Evolutionary conservation across 2,888 invertebrate species (phyloP).

Genomic region (Drosophila birchii): DNA sequence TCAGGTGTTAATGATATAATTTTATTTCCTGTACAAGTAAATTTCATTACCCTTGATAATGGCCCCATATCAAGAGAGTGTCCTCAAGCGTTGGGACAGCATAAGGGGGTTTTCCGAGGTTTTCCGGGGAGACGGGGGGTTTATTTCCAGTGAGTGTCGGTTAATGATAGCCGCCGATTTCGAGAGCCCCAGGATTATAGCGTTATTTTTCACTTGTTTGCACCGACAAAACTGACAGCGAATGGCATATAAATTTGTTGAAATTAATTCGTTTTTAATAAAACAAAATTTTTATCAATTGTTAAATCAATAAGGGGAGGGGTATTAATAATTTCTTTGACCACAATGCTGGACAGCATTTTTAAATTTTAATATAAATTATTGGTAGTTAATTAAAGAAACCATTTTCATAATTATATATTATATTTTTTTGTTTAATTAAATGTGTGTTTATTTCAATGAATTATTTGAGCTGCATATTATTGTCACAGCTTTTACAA

Average conservation of each 20-base stretch:
- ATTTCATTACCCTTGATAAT: conserved; percentile 80
- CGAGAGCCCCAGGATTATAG: conserved; percentile 37
- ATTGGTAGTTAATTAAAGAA: not conserved
- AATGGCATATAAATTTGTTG: conserved; percentile 11
- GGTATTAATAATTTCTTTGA: not conserved
- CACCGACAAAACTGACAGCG: conserved; percentile 19
- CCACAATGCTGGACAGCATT: not conserved
- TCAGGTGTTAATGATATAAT: conserved; percentile 80
- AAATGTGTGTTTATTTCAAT: too few species aligned
- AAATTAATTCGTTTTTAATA: conserved; percentile 16
- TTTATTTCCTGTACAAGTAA: conserved; percentile 76
- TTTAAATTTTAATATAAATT: not conserved
- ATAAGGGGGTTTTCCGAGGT: not conserved
- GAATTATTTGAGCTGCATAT: too few species aligned
- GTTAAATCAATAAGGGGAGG: not conserved
- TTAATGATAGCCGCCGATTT: conserved; percentile 63
- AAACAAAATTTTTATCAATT: conserved; percentile 3
- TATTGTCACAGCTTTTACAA: too few species aligned
- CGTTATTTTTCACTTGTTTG: conserved; percentile 22
- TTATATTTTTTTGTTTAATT: not conserved
- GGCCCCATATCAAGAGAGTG: conserved; percentile 42
- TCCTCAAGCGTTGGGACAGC: conserved; percentile 31
- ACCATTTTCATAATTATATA: not conserved
- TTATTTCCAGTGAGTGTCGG: conserved; percentile 44
- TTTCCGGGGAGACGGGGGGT: not conserved